Evolutionary conservation across 2,113 vertebrate genomes (phyloP).

Genomic region (Plotosus lineatus): DNA sequence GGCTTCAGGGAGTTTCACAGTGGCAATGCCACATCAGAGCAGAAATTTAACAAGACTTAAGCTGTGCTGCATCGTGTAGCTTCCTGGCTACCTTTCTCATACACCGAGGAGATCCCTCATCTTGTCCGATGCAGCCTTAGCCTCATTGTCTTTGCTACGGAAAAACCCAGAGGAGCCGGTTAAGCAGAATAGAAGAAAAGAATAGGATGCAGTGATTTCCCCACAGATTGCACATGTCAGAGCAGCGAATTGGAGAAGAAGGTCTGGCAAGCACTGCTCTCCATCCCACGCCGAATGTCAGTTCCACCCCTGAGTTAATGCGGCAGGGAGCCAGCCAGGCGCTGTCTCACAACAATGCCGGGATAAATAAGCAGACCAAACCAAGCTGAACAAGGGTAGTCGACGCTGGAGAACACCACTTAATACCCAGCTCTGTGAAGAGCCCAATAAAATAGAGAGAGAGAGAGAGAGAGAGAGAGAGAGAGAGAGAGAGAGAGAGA

Average conservation of each 20-base stretch:
- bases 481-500: background rate
- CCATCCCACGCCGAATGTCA: conserved; percentile 51
- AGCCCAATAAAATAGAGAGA: conserved; percentile 5
- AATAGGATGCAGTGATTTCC: conserved; percentile 48
- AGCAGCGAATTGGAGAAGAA: conserved; percentile 37
- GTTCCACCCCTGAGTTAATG: conserved; percentile 45
- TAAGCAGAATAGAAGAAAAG: conserved; percentile 27
- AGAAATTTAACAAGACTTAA: conserved; percentile 17
- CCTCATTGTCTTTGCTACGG: background rate
- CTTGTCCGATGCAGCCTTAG: background rate
- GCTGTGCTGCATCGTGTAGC: background rate
- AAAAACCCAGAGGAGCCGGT: conserved; percentile 22
- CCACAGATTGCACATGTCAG: conserved; percentile 32
- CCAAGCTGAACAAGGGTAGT: conserved; percentile 27
- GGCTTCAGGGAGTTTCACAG: background rate
- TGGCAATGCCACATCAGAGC: conserved; percentile 2
- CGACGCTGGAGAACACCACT: conserved; percentile 18
- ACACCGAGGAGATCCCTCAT: background rate
- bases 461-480: background rate
- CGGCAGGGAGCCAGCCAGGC: conserved; percentile 31
- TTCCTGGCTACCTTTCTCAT: background rate
- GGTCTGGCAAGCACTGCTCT: conserved; percentile 47
- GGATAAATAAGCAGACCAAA: conserved; percentile 49
- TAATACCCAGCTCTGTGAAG: conserved; percentile 23
- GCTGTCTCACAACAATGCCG: conserved; percentile 28